These are phyloP conservation scores for Dendrocopos noguchii DNA, from an alignment of 2,113 vertebrate genomes.

Conservation along the genomic window DNA sequence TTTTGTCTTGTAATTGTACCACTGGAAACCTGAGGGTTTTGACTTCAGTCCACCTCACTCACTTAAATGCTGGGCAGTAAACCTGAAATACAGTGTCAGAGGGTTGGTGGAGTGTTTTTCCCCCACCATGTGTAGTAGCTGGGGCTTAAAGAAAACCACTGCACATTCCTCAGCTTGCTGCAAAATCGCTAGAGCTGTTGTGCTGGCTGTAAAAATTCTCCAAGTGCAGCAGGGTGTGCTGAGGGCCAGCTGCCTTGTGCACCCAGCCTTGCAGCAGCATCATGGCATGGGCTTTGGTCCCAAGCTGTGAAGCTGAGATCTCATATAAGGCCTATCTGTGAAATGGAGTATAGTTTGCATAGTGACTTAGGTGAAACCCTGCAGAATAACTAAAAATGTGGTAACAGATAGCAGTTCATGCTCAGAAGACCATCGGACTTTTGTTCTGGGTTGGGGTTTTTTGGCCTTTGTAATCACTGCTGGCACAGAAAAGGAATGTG, in stretches of 20 bases:
- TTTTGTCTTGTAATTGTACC: not conserved
- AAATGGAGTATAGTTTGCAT: not conserved
- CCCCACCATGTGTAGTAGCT: accelerated
- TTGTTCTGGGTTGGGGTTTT: not conserved
- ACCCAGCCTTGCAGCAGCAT: not conserved
- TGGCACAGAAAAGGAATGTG: not conserved
- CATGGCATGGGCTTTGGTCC: too few relatives aligned
- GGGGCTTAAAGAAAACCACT: not conserved
- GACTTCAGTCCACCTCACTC: not conserved
- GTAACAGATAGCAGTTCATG: not conserved
- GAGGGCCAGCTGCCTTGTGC: accelerated
- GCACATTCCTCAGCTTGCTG: not conserved
- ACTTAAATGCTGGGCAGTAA: not conserved
- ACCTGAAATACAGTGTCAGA: not conserved
- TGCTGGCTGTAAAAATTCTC: not conserved
- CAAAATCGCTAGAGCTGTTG: not conserved
- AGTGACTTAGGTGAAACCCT: not conserved
- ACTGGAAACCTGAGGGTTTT: not conserved
- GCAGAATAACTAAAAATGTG: not conserved
- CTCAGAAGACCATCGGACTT: not conserved
- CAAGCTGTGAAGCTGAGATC: accelerated
- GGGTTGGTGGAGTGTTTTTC: accelerated
- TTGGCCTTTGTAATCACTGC: not conserved
- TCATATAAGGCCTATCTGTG: accelerated
- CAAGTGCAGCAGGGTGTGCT: not conserved